Base-by-base conservation (phyloP, 1,140 invertebrate species). In the Pachypsylla venusta region DNA sequence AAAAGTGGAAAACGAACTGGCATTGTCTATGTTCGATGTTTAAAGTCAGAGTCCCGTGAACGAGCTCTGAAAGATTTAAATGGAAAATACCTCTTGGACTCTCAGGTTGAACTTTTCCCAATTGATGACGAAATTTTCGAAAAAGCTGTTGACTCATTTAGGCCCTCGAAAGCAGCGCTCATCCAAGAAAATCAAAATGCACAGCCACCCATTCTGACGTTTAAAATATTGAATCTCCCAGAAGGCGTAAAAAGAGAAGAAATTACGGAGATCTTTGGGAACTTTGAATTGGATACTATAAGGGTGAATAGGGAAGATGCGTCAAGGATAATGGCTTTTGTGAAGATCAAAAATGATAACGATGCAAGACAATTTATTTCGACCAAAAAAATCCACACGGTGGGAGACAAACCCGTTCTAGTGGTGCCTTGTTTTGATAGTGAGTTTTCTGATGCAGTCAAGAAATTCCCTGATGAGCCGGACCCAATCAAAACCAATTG, bases 11-110 rank as follows among this genome's bases (percentile, higher is more conserved):
- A 82, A 25, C 77, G 85, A 10, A 84, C 82, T 0, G 89, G 89
- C 1, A 81, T 84, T 22, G 88, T 83, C 10, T 90, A 81, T 66
- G 79, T 94, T 1, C 79, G 82, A 64, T 93, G 94, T 68, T 76
- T 74, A 3, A 78, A 80, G 60, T 67, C 73, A 1, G 79, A 78
- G 19, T 81, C 81, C 39, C 84, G 84, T 57, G 75, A 81, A 25
- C 75, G 83, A 42, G 88, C 87, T 0, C 66, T 93, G 3, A 71
- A 69, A 35, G 30, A 35, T n/a, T 65, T 68, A 1, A 78, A 79
- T 67, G 78, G 75, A 2, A 73, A 75, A 24, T 67, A 74, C 48
- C 69, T 84, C 1, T 77, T 80, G 58, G 78, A 79, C n/a, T 79
- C 79, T 1, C 71, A 73, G 26, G 77, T 86, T 1, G 73, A 76